phyloP scores from a whole-genome alignment of 2,888 invertebrate genomes.

The Caenorhabditis japonica region DNA sequence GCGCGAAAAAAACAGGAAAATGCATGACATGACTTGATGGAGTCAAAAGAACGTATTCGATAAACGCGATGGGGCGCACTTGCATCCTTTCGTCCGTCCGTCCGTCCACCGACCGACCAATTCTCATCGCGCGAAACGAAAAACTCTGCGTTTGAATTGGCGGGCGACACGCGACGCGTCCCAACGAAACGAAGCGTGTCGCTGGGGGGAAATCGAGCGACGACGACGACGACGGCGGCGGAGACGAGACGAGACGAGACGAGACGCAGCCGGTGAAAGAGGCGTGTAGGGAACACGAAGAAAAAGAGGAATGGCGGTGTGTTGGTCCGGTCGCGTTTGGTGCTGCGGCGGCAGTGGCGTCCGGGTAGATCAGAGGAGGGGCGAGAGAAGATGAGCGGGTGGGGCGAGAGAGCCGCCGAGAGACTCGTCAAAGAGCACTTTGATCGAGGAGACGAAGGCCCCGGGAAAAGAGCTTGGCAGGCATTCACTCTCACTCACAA shows the following conservation, averaged over 20 bases:
- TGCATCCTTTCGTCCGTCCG: too few species aligned
- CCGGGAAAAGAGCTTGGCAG: constrained; percentile 30
- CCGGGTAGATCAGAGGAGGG: constrained; percentile 21
- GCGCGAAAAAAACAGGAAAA: too few species aligned
- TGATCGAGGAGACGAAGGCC: constrained; percentile 13
- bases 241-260: constrained; percentile 2
- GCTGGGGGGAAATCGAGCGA: constrained; percentile 8
- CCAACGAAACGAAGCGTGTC: constrained; percentile 25
- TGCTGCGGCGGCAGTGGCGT: constrained; percentile 15
- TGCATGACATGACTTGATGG: too few species aligned
- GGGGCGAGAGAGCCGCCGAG: constrained; percentile 10
- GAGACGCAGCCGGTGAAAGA: constrained; percentile 5
- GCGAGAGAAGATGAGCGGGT: not conserved
- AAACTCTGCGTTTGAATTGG: constrained; percentile 42
- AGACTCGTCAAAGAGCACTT: constrained; percentile 2
- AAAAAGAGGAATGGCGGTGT: constrained; percentile 19
- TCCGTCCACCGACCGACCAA: too few species aligned
- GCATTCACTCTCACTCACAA: constrained; percentile 47
- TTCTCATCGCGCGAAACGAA: constrained; percentile 17
- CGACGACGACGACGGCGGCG: constrained; percentile 14
- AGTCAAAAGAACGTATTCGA: too few species aligned
- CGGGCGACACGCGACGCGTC: constrained; percentile 33
- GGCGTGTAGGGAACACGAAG: not conserved
- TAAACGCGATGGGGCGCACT: too few species aligned
- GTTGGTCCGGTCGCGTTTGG: constrained; percentile 45